Evolutionary conservation across 2,113 vertebrate genomes (phyloP).

Genomic region (Thryonomys swinderianus): DNA sequence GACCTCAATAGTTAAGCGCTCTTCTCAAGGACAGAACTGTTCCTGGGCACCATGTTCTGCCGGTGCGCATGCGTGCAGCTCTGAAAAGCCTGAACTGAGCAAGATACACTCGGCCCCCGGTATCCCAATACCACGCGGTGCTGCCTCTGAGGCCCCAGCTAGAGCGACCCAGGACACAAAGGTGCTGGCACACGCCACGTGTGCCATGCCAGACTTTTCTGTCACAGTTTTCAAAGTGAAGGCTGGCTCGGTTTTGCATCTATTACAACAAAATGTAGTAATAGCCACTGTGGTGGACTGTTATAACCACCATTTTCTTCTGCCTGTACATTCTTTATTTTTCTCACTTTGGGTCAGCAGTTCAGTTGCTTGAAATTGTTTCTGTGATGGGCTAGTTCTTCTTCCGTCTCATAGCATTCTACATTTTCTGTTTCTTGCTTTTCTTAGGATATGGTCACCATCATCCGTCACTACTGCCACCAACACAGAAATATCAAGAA

Average conservation of each 20-base stretch:
- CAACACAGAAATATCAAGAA: neutral
- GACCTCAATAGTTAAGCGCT: neutral
- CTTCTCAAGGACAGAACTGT: neutral
- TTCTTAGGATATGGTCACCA: neutral
- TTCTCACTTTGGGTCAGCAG: neutral
- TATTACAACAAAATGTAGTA: neutral
- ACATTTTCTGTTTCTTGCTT: neutral
- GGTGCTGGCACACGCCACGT: neutral
- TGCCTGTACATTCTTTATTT: neutral
- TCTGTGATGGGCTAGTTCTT: neutral
- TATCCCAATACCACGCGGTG: neutral
- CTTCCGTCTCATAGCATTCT: neutral
- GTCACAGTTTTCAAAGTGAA: neutral
- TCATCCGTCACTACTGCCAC: neutral
- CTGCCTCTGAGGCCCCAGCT: neutral
- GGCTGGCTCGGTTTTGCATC: neutral
- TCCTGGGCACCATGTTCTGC: neutral
- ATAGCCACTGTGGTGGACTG: neutral
- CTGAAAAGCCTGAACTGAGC: neutral
- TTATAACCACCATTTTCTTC: neutral
- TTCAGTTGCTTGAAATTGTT: neutral
- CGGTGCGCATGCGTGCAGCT: neutral
- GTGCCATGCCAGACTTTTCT: neutral
- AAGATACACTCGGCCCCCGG: neutral
- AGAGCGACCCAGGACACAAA: neutral